These are phyloP conservation scores for Hycleus phaleratus DNA, from an alignment of 1,140 invertebrate species.

Conservation along the genomic window DNA sequence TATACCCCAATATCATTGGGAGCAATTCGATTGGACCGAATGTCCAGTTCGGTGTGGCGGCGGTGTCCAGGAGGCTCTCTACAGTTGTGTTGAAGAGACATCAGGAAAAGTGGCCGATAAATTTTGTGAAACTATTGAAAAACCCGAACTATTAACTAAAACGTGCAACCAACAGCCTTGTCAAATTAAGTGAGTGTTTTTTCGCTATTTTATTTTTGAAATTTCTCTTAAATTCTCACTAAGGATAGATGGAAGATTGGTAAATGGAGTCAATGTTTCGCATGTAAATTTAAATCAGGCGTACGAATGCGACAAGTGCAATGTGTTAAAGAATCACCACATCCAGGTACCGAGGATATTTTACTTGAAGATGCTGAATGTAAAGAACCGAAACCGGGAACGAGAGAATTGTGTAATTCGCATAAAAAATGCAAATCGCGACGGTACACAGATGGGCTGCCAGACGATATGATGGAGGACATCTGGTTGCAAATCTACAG, in stretches of 20 bases:
- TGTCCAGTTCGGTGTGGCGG: conserved; percentile 44
- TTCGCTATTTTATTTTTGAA: background rate
- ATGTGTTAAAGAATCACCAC: conserved; percentile 41
- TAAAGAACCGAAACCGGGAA: conserved; percentile 34
- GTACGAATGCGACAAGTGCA: conserved; percentile 40
- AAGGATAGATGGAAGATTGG: conserved; percentile 44
- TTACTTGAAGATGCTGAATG: conserved; percentile 42
- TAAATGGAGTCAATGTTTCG: conserved; percentile 45
- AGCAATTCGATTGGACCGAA: conserved; percentile 42
- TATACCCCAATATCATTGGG: conserved; percentile 44
- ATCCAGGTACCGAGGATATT: conserved; percentile 40
- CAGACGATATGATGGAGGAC: conserved; percentile 21
- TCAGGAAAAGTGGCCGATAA: conserved; percentile 41
- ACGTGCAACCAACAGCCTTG: conserved; percentile 44
- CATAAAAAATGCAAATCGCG: conserved; percentile 35
- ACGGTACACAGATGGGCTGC: conserved; percentile 15
- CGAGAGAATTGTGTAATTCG: conserved; percentile 40
- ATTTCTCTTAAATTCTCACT: too few species aligned
- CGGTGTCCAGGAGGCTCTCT: conserved; percentile 39
- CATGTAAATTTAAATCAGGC: conserved; percentile 43
- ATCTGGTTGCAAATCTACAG: conserved; percentile 28
- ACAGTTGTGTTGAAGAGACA: conserved; percentile 43
- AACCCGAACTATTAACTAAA: conserved; percentile 37
- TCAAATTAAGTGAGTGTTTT: conserved; percentile 36
- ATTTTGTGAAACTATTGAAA: conserved; percentile 39